Evolutionary conservation across 23 tunicate genomes (phyloP), one percentile per base, ranked within the genome.

Genomic region (Clavelina lepadiformis): DNA sequence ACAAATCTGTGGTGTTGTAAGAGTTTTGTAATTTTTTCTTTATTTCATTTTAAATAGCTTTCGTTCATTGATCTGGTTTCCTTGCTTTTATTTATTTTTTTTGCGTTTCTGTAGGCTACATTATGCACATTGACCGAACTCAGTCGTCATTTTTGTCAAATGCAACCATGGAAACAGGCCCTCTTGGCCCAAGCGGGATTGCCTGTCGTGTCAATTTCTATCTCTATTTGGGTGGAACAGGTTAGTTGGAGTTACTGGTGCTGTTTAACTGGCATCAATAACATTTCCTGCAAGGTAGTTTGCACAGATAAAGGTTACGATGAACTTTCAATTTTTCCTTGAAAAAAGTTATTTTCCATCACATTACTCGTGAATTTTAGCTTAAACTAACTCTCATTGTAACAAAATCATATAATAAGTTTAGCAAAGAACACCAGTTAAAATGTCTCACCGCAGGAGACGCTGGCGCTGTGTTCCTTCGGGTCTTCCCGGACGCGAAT

Each of bases 161-260:
- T 22, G 97, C 97, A 7, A 67, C 64, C 35, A 70, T 89, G 72
- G 92, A 89, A 38, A 78, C 80, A 2, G 97, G 61, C 21, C 73
- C 97, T 7, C 31, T 89, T 44, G 97, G 97, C 3, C 75, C 69
- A 46, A 67, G 74, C 0, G 89, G 97, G 25, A 44, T 75, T 7
- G 97, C 97, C 49, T 89, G 97, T 57, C 69, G 71, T 35, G 71
- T 89, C 79, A 65, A 81, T 31, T 89, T 89, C 58, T 63, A 33
- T 46, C 65, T 89, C 33, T 89, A 77, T 63, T 69, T 89, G 22
- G 97, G 77, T 3, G 97, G 97, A 31, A 61, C 80, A 22, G 83
- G 89, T 75, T 21, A 6, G 83, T 27, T 8, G 7, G 11, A 29
- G 6, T 28, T n/a, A n/a, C n/a, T n/a, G n/a, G n/a, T n/a, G n/a